Evolutionary conservation across 1,140 invertebrate species (phyloP).

Genomic region (Drosophila pandora): DNA sequence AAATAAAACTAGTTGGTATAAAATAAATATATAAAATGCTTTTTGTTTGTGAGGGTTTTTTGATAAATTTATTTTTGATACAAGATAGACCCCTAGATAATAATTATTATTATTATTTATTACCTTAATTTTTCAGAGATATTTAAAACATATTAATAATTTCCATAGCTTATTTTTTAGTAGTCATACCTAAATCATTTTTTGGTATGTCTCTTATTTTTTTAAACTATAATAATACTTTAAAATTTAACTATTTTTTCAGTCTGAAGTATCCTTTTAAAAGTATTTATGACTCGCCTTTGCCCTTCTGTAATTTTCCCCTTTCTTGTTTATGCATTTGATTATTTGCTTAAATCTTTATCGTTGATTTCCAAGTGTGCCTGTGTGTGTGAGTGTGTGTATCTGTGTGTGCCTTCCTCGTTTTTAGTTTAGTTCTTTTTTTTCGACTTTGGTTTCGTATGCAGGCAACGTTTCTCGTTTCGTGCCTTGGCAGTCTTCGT

Average conservation of each 20-base stretch:
- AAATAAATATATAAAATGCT: no score
- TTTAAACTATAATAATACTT: background rate
- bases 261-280: background rate
- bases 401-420: conserved; percentile 53
- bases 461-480: conserved; percentile 65
- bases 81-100: no score
- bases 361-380: conserved; percentile 60
- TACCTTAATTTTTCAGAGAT: no score
- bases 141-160: no score
- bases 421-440: conserved; percentile 46
- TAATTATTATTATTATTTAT: no score
- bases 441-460: conserved; percentile 62
- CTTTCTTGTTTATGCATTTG: conserved; percentile 76
- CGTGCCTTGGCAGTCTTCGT: conserved; percentile 50
- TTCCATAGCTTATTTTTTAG: no score
- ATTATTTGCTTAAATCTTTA: conserved; percentile 82
- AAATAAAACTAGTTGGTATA: no score
- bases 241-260: background rate
- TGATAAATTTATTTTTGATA: no score
- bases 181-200: no score
- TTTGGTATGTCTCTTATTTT: background rate
- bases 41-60: no score
- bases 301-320: background rate
- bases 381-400: conserved; percentile 3
- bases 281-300: conserved; percentile 7